Percentiles rank a stretch among this genome's conserved stretches.
Evolutionary conservation across 37 sponge, comb jelly and placozoan genomes (phyloP).

Genomic region (Hormiphora californensis): DNA sequence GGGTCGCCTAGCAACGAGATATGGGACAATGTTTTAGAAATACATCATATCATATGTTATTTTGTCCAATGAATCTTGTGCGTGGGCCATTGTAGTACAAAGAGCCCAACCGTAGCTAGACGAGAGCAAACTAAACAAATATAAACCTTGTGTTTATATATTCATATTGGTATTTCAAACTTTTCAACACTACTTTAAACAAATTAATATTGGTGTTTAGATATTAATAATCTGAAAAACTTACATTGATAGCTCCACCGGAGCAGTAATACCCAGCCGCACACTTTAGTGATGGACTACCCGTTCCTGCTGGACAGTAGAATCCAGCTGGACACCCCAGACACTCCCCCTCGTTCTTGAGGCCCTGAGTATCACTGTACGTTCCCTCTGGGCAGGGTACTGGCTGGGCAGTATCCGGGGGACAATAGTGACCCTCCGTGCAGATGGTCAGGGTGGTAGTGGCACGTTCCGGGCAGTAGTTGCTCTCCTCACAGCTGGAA

Average conservation of each 20-base stretch:
- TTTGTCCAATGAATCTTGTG: no score
- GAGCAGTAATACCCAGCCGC: constrained; percentile 57
- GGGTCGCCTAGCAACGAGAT: not conserved
- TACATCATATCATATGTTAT: no score
- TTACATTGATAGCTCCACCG: constrained; percentile 5
- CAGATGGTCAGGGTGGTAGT: constrained; percentile 48
- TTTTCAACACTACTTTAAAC: no score
- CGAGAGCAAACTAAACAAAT: no score
- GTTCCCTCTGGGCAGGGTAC: constrained; percentile 49
- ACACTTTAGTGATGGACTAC: constrained; percentile 15
- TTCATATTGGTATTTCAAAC: no score
- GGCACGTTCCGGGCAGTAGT: constrained; percentile 27
- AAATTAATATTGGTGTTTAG: no score
- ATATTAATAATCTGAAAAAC: no score
- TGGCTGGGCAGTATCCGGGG: not conserved
- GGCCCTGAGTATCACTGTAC: constrained; percentile 39
- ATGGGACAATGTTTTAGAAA: no score
- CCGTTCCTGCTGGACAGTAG: constrained; percentile 54
- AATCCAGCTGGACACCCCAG: constrained; percentile 35
- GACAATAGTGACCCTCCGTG: constrained; percentile 56
- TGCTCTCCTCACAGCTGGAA: not conserved
- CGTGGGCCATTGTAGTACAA: no score
- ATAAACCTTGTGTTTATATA: no score
- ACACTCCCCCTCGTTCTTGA: not conserved
- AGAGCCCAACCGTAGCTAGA: no score